A percentile compares a stretch with the other conserved stretches of the same genome.
Evolutionary conservation across 2,888 invertebrate genomes (phyloP).

Genomic region (Chrysolina americana): DNA sequence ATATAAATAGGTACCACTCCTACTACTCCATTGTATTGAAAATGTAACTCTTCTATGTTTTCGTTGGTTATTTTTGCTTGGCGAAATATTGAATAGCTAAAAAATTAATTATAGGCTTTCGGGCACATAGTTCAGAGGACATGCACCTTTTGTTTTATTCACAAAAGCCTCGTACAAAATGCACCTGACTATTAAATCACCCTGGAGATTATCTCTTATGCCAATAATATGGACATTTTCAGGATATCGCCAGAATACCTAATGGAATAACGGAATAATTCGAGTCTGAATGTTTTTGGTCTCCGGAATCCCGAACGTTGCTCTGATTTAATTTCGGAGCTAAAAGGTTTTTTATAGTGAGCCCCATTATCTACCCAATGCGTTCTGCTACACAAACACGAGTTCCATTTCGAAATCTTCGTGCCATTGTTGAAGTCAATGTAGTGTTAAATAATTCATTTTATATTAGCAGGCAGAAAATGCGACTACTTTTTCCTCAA

Average conservation of each 20-base stretch:
- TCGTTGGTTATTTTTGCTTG: too few relatives aligned
- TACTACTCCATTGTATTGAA: too few relatives aligned
- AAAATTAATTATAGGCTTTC: too few relatives aligned
- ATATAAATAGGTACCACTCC: too few relatives aligned
- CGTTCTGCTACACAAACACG: slow-evolving; percentile 31
- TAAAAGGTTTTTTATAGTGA: slow-evolving; percentile 40
- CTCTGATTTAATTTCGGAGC: slow-evolving; percentile 42
- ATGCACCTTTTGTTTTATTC: too few relatives aligned
- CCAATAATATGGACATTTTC: neutral
- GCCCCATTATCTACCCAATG: slow-evolving; percentile 27
- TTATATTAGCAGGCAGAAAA: neutral
- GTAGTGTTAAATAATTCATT: slow-evolving; percentile 21
- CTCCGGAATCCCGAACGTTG: slow-evolving; percentile 29
- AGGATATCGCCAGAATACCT: neutral
- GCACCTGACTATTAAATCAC: too few relatives aligned
- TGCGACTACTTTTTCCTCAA: neutral
- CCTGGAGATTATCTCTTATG: neutral
- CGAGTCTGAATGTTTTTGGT: slow-evolving; percentile 14
- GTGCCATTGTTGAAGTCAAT: neutral
- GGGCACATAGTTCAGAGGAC: too few relatives aligned
- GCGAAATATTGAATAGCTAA: too few relatives aligned
- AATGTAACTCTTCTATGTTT: too few relatives aligned
- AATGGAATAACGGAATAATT: slow-evolving; percentile 9
- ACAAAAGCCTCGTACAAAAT: too few relatives aligned
- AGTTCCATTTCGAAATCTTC: neutral